These are phyloP conservation scores for Dioctria rufipes DNA, from an alignment of 2,888 invertebrate genomes.

Conservation along the genomic window DNA sequence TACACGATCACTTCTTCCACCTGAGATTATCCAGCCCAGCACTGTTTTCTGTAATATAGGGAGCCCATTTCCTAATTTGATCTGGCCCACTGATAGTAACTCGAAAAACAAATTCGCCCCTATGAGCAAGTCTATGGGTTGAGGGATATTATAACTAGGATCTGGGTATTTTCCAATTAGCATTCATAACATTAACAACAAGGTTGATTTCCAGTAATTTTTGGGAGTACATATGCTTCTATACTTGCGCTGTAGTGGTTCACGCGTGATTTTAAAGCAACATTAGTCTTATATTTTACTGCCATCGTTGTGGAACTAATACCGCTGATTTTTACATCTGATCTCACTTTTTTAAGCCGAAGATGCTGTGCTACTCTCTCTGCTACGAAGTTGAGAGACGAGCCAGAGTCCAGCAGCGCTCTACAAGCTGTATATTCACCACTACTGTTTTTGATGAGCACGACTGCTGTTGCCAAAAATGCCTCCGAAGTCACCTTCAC, in stretches of 20 bases:
- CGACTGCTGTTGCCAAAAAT: too few species aligned
- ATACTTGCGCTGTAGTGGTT: background rate
- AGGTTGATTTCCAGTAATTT: background rate
- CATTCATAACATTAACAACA: background rate
- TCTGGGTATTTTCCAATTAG: background rate
- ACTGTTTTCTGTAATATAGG: background rate
- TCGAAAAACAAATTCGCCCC: background rate
- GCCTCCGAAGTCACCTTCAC: too few species aligned
- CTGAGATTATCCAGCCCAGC: background rate
- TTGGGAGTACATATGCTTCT: background rate
- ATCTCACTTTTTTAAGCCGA: background rate
- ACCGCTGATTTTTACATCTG: background rate
- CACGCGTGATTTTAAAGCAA: background rate
- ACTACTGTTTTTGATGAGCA: too few species aligned
- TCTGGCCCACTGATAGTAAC: background rate
- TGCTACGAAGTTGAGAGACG: background rate
- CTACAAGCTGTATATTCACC: too few species aligned
- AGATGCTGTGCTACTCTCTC: background rate
- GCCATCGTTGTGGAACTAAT: background rate
- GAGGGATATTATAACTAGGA: background rate
- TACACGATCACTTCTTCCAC: background rate
- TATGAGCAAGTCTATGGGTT: background rate
- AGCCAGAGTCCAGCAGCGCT: background rate
- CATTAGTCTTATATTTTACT: slow-evolving; percentile 1
- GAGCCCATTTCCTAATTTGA: background rate